Percentiles rank a stretch among this genome's conserved stretches.
Evolutionary conservation across 2,113 vertebrate species (phyloP).

Genomic region (Ahaetulla prasina): DNA sequence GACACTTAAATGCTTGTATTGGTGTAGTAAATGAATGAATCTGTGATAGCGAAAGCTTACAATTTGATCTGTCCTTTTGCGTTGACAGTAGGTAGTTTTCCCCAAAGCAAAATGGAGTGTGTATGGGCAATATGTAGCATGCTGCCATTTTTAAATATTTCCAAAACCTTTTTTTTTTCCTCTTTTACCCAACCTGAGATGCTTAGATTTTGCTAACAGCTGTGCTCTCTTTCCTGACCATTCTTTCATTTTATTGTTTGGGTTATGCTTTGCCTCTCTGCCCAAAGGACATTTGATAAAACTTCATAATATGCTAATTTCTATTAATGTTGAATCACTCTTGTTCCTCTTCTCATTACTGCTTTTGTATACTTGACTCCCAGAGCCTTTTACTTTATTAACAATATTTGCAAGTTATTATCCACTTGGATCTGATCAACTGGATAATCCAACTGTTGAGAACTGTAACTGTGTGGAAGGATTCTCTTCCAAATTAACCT

Average conservation of each 20-base stretch:
- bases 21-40: conserved; percentile 4
- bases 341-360: conserved; percentile 32
- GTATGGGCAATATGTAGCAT: conserved; percentile 37
- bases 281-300: conserved; percentile 1
- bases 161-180: conserved; percentile 45
- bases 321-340: conserved; percentile 25
- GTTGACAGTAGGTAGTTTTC: conserved; percentile 33
- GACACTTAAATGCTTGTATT: conserved; percentile 8
- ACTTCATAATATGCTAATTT: conserved; percentile 47
- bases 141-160: conserved; percentile 34
- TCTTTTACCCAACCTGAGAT: conserved; percentile 47
- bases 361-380: conserved; percentile 54
- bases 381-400: conserved; percentile 31
- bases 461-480: background rate
- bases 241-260: background rate
- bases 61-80: conserved; percentile 32
- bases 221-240: conserved; percentile 26
- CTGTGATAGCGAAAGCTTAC: conserved; percentile 48
- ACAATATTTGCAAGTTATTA: conserved; percentile 9
- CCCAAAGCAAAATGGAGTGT: conserved; percentile 31
- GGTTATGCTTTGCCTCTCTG: background rate
- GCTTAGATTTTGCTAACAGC: conserved; percentile 38
- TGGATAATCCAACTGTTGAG: conserved; percentile 10
- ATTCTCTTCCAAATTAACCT: background rate
- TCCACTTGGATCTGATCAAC: conserved; percentile 6